phyloP scores from a whole-genome alignment of 2,113 vertebrate species.

The Atlantisia rogersi region DNA sequence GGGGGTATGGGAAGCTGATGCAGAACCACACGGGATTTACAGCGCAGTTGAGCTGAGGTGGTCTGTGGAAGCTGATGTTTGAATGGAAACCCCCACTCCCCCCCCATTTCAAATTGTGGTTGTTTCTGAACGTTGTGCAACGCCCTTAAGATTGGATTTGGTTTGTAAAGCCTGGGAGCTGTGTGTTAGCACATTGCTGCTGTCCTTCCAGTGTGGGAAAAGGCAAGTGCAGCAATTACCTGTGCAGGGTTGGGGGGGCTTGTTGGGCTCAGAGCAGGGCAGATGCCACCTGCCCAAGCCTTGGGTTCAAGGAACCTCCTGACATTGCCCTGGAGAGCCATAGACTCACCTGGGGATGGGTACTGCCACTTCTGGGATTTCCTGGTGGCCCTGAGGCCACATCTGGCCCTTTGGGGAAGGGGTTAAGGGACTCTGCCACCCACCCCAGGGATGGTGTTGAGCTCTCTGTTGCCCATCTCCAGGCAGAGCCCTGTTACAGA shows the following conservation, averaged over 20 bases:
- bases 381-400: neutral
- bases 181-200: neutral
- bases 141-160: neutral
- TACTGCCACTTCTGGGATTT: neutral
- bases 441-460: neutral
- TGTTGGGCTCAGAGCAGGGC: neutral
- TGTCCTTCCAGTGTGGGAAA: neutral
- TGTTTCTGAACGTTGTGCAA: neutral
- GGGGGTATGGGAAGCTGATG: neutral
- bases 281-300: rapidly evolving
- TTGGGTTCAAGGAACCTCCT: neutral
- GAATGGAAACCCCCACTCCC: neutral
- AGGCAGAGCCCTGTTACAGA: neutral
- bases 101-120: neutral
- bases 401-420: neutral
- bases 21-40: constrained; percentile 34
- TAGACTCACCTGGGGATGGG: neutral
- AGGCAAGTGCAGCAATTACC: neutral
- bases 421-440: neutral
- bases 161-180: neutral
- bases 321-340: neutral
- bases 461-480: neutral
- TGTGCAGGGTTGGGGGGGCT: neutral
- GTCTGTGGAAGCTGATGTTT: neutral
- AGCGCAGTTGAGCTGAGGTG: constrained; percentile 12